Base-by-base conservation (phyloP, 2,888 invertebrate species). In the Xanthia togata region DNA sequence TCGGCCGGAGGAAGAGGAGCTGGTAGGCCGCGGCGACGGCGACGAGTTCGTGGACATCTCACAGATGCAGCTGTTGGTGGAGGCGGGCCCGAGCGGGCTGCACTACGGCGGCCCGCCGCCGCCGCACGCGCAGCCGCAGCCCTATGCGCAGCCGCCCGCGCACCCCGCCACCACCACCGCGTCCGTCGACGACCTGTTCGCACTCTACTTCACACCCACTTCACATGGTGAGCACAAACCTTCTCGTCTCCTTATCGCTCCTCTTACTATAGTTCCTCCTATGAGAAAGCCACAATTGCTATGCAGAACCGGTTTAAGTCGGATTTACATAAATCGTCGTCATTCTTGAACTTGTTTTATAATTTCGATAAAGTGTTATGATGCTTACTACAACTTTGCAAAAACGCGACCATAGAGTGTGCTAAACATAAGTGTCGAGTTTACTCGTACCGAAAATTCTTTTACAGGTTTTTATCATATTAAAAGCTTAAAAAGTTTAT, bases 21-120 rank as follows among this genome's bases (percentile, higher is more conserved):
- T 96, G 92, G 96, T 95, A 92, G 94, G 95, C 86, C 95, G 95
- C 92, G 95, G 93, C 94, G 95, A 95, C 91, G 94, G 94, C 94
- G 98, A 98, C 95, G 98, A 98, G 96, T 98, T 98, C 95, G 98
- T 98, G 93, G 98, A 98, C 95, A 98, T 98, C 90, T 97, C 98
- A 77, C 98, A 98, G 93, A 98, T 98, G 93, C 98, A 98, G 91
- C 97, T 98, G 93, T 95, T 98, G 89, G 96, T 98, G 89, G 96
- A 98, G 93, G 95, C 96, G 91, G 96, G 96, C 93, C 97, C 92
- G 93, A 97, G 93, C 94, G 97, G 93, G 89, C 94, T 92, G 95
- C 96, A 93, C 93, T 95, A 96, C 92, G 95, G 94, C 80, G 96
- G 96, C 81, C 96, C 96, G 78, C 93, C 94, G 89, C 95, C 96